Conservation (phyloP, 2,113 vertebrate species). For the Sorex fumeus region DNA sequence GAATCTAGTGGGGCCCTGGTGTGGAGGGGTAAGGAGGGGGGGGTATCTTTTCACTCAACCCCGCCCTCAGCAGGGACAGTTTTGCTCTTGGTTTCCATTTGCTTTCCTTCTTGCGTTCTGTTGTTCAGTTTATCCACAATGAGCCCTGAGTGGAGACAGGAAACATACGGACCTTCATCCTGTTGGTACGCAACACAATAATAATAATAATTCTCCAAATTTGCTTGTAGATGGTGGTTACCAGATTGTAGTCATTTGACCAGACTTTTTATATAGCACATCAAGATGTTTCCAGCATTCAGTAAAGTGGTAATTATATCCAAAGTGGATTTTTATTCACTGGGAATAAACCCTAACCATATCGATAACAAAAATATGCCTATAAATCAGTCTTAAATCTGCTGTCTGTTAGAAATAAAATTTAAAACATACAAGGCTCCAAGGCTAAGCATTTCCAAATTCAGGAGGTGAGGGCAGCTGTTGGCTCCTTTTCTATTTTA, state of each 20-base stretch:
- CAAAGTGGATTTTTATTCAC: constrained; percentile 55
- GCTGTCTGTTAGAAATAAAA: constrained; percentile 51
- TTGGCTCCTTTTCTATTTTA: constrained; percentile 28
- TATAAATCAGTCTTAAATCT: neutral
- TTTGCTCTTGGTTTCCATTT: constrained; percentile 18
- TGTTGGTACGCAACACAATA: neutral
- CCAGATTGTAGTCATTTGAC: constrained; percentile 57
- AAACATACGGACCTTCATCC: constrained; percentile 44
- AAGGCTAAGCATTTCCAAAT: constrained; percentile 18
- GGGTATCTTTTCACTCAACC: accelerated
- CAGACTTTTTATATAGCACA: constrained; percentile 44
- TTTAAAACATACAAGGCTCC: neutral
- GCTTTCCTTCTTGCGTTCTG: constrained; percentile 44
- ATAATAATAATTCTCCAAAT: constrained; percentile 45
- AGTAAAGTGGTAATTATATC: constrained; percentile 45
- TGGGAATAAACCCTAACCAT: constrained; percentile 2
- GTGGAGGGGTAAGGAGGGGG: neutral
- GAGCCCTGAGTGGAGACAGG: constrained; percentile 16
- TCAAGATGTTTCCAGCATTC: constrained; percentile 66
- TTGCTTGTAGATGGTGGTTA: constrained; percentile 11
- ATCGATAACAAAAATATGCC: neutral
- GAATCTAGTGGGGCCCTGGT: neutral
- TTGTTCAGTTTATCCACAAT: constrained; percentile 26
- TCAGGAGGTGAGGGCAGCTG: neutral
- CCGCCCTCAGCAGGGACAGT: neutral